These are phyloP conservation scores for Euwallacea fornicatus DNA, from an alignment of 1,140 invertebrate species.

Conservation along the genomic window DNA sequence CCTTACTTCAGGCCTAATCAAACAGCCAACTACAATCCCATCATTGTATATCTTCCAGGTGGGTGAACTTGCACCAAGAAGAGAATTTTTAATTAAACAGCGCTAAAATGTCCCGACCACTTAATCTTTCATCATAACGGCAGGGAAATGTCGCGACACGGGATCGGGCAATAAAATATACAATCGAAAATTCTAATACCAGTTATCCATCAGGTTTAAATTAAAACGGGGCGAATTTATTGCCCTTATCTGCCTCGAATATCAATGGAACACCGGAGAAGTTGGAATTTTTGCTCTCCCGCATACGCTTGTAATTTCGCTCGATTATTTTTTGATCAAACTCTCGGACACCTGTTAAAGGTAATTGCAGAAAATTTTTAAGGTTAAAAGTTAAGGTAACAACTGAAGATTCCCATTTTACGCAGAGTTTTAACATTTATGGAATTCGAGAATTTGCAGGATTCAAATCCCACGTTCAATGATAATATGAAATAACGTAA, in stretches of 20 bases:
- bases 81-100: slow-evolving; percentile 25
- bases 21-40: no score
- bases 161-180: slow-evolving; percentile 35
- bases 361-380: no score
- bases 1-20: no score
- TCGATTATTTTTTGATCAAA: slow-evolving; percentile 23
- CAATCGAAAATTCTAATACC: slow-evolving; percentile 39
- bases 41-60: no score
- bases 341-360: slow-evolving; percentile 8
- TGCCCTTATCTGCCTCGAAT: slow-evolving; percentile 37
- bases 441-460: no score
- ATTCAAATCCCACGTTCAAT: no score
- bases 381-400: no score
- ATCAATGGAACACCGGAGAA: slow-evolving; percentile 36
- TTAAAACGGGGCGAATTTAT: slow-evolving; percentile 38
- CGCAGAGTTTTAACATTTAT: no score
- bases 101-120: slow-evolving; percentile 14
- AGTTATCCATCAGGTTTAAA: slow-evolving; percentile 39
- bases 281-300: slow-evolving; percentile 23
- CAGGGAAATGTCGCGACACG: slow-evolving; percentile 9
- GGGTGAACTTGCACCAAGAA: no score
- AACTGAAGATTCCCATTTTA: no score
- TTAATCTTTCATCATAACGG: slow-evolving; percentile 30
- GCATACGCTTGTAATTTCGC: slow-evolving; percentile 12
- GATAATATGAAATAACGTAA: no score